Evolutionary conservation across 2,113 vertebrate species (phyloP).

Genomic region (Apodemus speciosus): DNA sequence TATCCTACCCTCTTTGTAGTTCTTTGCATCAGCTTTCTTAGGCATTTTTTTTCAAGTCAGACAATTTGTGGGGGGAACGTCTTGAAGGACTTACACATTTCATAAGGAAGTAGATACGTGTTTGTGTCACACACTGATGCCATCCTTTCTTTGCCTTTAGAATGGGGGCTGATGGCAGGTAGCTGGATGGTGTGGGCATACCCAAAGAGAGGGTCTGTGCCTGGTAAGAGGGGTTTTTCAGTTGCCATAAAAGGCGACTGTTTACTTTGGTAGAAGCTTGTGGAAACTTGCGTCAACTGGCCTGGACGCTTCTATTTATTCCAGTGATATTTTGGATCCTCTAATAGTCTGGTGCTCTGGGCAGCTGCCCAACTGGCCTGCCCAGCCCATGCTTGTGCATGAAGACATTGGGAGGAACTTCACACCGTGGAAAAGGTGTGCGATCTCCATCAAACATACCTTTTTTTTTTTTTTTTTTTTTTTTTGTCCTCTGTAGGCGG

Average conservation of each 20-base stretch:
- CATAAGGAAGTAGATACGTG: conserved; percentile 49
- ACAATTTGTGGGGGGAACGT: background rate
- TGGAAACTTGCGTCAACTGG: conserved; percentile 76
- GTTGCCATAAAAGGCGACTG: conserved; percentile 72
- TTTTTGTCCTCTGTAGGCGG: background rate
- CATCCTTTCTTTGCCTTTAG: conserved; percentile 66
- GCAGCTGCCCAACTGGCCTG: conserved; percentile 36
- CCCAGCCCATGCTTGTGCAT: conserved; percentile 24
- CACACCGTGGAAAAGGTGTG: background rate
- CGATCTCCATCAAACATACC: background rate
- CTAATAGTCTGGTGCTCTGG: conserved; percentile 54
- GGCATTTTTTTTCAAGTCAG: conserved; percentile 58
- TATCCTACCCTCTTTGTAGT: conserved; percentile 20
- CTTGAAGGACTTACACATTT: conserved; percentile 55
- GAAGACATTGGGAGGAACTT: conserved; percentile 39
- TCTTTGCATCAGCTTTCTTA: conserved; percentile 37
- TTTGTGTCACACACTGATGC: conserved; percentile 41
- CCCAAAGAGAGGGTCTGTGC: conserved; percentile 51
- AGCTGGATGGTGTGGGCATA: conserved; percentile 61
- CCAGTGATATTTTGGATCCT: conserved; percentile 74
- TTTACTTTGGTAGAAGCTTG: conserved; percentile 75
- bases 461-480: too few species aligned
- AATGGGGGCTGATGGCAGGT: conserved; percentile 53
- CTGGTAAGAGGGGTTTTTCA: conserved; percentile 56
- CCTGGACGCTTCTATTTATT: conserved; percentile 77